Base-by-base conservation (phyloP, 1,140 invertebrate species). In the Pectinophora gossypiella region DNA sequence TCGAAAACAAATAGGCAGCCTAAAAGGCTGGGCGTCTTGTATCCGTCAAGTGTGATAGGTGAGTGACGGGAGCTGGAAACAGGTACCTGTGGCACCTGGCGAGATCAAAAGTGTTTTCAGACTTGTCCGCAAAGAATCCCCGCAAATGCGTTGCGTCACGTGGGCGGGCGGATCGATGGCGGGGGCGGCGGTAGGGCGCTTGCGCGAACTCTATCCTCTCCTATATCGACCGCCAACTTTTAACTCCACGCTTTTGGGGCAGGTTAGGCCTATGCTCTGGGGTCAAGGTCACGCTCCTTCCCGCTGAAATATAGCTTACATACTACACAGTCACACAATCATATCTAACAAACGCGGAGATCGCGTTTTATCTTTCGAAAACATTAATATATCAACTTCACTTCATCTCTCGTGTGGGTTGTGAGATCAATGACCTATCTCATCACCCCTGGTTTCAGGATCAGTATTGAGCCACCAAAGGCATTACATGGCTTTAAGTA, bases 201-300 rank as follows among this genome's bases (percentile, higher is more conserved):
- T 77, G 82, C 78, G 82, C 78, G 71, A 75, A 77, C 65, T 53
- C 63, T 48, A 68, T 71, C 72, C 56, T 72, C 63, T 50, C 52
- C 61, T 64, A 64, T 85, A 86, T 86, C 82, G 82, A 85, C 72
- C 80, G 63, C 54, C 49, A 71, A 79, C 78, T 81, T 78, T 77
- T 65, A 68, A 71, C 67, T 61, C 58, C 67, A 75, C 71, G 73
- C 75, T 84, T 85, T 86, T 86, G 80, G 75, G 82, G 82, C 82
- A 86, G 82, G 82, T 86, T 86, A 86, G 82, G 80, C 82, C 77
- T 82, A 84, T 78, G 69, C 69, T 76, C 76, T 66, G 64, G 68
- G 82, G 78, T 86, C 82, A 86, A 86, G 82, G 82, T 86, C 82
- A 83, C 69, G 73, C 59, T 68, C 54, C 64, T 65, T 78, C 67